Evolutionary conservation across 2,888 invertebrate genomes (phyloP).

Genomic region (Willowsia nigromaculata): DNA sequence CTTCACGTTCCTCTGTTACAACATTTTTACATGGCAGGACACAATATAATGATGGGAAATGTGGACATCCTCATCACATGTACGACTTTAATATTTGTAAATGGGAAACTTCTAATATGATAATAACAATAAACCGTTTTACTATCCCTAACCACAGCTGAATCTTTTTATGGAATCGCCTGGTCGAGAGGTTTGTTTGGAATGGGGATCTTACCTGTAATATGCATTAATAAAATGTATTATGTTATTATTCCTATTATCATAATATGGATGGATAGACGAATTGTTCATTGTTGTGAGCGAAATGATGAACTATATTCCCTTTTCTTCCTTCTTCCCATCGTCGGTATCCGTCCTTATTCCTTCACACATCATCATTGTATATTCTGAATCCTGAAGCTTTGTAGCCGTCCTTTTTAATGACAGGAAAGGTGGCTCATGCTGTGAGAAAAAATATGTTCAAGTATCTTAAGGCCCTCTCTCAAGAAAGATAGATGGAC

Average conservation of each 20-base stretch:
- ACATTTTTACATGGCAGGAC: slow-evolving; percentile 32
- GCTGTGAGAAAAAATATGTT: slow-evolving; percentile 70
- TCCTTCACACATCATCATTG: slow-evolving; percentile 49
- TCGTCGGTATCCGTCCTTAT: neutral
- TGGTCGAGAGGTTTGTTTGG: neutral
- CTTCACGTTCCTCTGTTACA: slow-evolving; percentile 24
- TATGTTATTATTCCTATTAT: slow-evolving; percentile 34
- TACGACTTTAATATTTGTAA: neutral
- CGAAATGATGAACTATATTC: neutral
- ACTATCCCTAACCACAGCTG: neutral
- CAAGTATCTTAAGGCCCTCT: slow-evolving; percentile 60
- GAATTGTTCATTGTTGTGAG: slow-evolving; percentile 24
- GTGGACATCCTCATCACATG: neutral
- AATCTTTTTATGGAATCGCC: slow-evolving; percentile 17
- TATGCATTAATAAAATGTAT: slow-evolving; percentile 1
- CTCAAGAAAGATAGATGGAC: slow-evolving; percentile 35
- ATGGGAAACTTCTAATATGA: neutral
- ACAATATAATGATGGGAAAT: neutral
- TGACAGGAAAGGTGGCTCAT: slow-evolving; percentile 69
- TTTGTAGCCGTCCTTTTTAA: slow-evolving; percentile 61
- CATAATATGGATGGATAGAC: slow-evolving; percentile 25
- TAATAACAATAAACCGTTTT: slow-evolving; percentile 15
- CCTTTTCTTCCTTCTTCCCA: slow-evolving; percentile 16
- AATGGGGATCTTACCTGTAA: neutral
- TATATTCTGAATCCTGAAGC: neutral